Evolutionary conservation across 2,113 vertebrate genomes (phyloP), one percentile per base, ranked within the genome.

Genomic region (Daphoenositta chrysoptera): DNA sequence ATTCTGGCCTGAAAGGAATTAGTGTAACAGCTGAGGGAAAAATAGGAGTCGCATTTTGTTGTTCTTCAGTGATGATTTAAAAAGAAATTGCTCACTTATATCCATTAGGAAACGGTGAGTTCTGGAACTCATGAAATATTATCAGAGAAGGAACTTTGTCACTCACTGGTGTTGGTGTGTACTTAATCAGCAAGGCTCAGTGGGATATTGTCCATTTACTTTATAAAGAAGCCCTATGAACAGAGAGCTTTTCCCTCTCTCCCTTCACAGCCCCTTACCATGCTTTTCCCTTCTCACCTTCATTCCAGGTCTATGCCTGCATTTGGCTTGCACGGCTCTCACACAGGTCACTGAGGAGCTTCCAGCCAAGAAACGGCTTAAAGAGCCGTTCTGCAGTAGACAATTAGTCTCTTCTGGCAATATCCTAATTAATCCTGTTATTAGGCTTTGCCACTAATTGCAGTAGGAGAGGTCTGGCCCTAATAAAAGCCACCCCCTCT

Each of bases 341-440:
- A 16, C 28, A 26, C 15, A 64, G 72, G n/a, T 44, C 80, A 31
- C n/a, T 8, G 44, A 53, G 64, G 80, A 76, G 11, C 19, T 82
- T 80, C 73, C 1, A 4, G 37, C 69, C 66, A 80, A 47, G 68
- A 84, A 87, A 47, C 4, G 16, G 51, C 23, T 72, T 90, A 72
- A 88, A 93, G 66, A 86, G 47, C 68, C 53, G 47, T 18, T 63
- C 58, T 2, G 6, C 27, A 56, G 20, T 1, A 82, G 78, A 63
- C 54, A 87, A 42, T 70, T 65, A 68, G 79, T 40, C 24, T 87
- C 47, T 81, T 64, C 64, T 82, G 81, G 71, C 54, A 89, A 54
- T 39, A 87, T 57, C 79, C 72, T 85, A 72, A 93, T 96, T 91
- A 94, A 95, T 93, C 71, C 48, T 54, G 57, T 77, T 75, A 83